Percentiles rank a stretch among this genome's conserved stretches.
Conservation (phyloP, 92 coral and sea anemone genomes). For the Chrysogorgia sp. region DNA sequence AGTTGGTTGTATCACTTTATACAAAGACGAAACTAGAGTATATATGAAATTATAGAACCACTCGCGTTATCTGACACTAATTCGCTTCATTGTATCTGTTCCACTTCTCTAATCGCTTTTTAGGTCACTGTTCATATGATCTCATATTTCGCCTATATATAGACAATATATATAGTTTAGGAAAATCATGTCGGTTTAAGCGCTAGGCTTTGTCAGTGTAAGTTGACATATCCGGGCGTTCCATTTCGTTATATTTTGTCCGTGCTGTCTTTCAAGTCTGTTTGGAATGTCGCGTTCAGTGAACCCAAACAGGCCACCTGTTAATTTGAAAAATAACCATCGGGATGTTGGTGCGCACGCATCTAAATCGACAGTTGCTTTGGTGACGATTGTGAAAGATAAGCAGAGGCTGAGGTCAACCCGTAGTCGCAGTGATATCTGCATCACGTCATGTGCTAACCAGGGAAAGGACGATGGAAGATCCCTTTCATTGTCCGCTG, state of each 20-base stretch:
- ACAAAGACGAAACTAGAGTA: too few species aligned
- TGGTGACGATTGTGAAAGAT: not conserved
- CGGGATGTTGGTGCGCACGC: conserved; percentile 35
- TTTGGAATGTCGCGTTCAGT: not conserved
- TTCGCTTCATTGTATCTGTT: too few species aligned
- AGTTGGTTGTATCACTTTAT: too few species aligned
- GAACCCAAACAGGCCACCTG: conserved; percentile 39
- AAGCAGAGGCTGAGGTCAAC: conserved; percentile 51
- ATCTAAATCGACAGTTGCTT: conserved; percentile 17
- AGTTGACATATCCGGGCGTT: not conserved
- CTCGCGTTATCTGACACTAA: too few species aligned
- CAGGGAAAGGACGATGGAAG: conserved; percentile 51
- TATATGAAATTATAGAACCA: too few species aligned
- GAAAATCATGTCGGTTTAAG: too few species aligned
- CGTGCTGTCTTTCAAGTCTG: not conserved
- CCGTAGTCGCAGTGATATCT: conserved; percentile 15
- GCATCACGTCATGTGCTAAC: conserved; percentile 50
- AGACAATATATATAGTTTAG: too few species aligned
- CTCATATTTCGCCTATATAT: too few species aligned
- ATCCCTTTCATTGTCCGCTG: conserved; percentile 53
- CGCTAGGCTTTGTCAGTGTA: too few species aligned
- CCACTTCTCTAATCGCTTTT: too few species aligned
- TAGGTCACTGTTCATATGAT: too few species aligned
- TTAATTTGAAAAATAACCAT: not conserved
- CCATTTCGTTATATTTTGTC: not conserved